Percentiles rank a stretch among this genome's conserved stretches.
Evolutionary conservation across 2,113 vertebrate genomes (phyloP).

Genomic region (Scophthalmus maximus): DNA sequence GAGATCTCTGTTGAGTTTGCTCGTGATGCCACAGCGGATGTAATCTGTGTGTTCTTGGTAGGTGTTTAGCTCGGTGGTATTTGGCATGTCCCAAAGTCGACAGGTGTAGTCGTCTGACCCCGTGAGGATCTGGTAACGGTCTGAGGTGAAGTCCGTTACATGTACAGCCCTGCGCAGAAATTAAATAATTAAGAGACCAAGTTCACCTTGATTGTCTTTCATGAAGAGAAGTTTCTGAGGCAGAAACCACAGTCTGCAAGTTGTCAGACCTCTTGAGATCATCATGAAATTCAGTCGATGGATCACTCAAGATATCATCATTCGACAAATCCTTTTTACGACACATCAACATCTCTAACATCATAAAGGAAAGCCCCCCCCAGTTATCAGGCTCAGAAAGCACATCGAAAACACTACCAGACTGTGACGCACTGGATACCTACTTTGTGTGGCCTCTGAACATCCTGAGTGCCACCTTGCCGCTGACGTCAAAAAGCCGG

Average conservation of each 20-base stretch:
- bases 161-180: slow-evolving; percentile 88
- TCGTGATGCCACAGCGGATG: slow-evolving; percentile 89
- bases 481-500: slow-evolving; percentile 89
- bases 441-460: slow-evolving; percentile 94
- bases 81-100: slow-evolving; percentile 93
- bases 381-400: no score
- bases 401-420: background rate
- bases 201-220: background rate
- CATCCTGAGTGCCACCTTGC: slow-evolving; percentile 89
- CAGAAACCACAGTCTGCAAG: background rate
- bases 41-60: slow-evolving; percentile 94
- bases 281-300: slow-evolving; percentile 72
- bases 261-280: slow-evolving; percentile 68
- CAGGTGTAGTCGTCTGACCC: slow-evolving; percentile 94
- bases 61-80: slow-evolving; percentile 81
- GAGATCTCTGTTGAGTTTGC: slow-evolving; percentile 91
- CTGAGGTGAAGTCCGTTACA: slow-evolving; percentile 89
- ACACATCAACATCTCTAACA: no score
- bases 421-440: slow-evolving; percentile 40
- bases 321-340: slow-evolving; percentile 18
- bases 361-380: no score
- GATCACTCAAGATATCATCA: slow-evolving; percentile 77
- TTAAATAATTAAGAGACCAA: background rate
- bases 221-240: background rate
- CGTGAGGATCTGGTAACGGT: slow-evolving; percentile 90